phyloP scores from a whole-genome alignment of 2,113 vertebrate species.

The Gasterosteus nipponicus region DNA sequence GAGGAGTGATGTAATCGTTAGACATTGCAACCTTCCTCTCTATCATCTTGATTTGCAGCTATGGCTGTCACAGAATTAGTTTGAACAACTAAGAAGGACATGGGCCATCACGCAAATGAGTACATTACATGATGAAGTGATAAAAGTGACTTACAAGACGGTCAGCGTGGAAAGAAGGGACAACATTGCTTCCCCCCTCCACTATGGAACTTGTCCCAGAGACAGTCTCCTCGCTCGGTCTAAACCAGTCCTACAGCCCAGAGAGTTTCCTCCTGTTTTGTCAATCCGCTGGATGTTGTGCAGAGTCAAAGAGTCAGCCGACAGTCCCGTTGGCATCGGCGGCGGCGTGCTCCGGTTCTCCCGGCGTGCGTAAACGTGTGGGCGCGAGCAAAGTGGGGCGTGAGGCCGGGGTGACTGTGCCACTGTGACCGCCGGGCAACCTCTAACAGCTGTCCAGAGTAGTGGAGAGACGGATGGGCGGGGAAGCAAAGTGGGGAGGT shows the following conservation, averaged over 20 bases:
- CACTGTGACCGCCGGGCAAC: constrained; percentile 78
- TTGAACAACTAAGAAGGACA: constrained; percentile 25
- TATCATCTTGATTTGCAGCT: constrained; percentile 43
- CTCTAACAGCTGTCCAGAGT: constrained; percentile 77
- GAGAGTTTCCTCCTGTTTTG: constrained; percentile 68
- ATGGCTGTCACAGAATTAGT: constrained; percentile 10
- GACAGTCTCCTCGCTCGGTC: constrained; percentile 77
- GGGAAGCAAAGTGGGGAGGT: constrained; percentile 57
- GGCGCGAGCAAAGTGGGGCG: constrained; percentile 47
- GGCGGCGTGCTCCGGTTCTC: constrained; percentile 72
- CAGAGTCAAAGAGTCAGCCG: constrained; percentile 77
- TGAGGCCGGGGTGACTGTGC: constrained; percentile 67
- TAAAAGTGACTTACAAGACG: constrained; percentile 82
- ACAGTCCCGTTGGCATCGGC: constrained; percentile 79
- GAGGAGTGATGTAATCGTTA: constrained; percentile 70
- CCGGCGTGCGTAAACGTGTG: constrained; percentile 58
- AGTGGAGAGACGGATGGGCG: constrained; percentile 66
- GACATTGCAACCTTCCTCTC: constrained; percentile 50
- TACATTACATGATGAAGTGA: constrained; percentile 32
- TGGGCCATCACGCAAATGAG: background rate
- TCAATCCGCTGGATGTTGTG: constrained; percentile 73
- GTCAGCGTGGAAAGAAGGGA: constrained; percentile 85
- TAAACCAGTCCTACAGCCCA: constrained; percentile 77
- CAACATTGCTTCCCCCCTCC: constrained; percentile 84
- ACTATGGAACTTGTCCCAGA: constrained; percentile 81